Evolutionary conservation across 1,140 invertebrate species (phyloP).

Genomic region (Nasonia vitripennis): DNA sequence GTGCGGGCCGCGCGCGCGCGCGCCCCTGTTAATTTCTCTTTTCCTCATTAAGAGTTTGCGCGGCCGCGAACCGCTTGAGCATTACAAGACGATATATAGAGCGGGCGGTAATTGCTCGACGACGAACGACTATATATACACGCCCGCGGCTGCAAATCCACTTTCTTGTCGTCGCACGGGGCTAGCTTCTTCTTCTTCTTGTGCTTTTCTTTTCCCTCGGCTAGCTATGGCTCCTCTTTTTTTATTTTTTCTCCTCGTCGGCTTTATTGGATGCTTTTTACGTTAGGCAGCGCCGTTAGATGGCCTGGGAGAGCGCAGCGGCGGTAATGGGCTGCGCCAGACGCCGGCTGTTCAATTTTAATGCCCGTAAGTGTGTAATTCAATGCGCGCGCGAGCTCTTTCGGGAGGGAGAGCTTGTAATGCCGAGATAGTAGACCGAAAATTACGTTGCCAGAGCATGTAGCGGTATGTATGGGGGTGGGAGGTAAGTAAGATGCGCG

Average conservation of each 20-base stretch:
- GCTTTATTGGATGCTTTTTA: not conserved
- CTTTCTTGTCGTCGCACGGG: constrained; percentile 44
- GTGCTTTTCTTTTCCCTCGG: not conserved
- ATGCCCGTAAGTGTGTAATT: not conserved
- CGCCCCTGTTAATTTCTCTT: constrained; percentile 9
- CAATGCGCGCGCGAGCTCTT: not conserved
- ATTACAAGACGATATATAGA: not conserved
- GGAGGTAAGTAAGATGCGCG: not conserved
- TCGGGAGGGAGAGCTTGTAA: not conserved
- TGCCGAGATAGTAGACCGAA: not conserved
- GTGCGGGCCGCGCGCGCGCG: not conserved
- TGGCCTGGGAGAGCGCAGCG: too few species aligned
- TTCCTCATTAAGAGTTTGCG: not conserved
- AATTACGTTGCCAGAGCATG: not conserved
- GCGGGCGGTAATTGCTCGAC: not conserved
- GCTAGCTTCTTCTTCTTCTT: constrained; percentile 32
- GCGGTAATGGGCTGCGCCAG: not conserved
- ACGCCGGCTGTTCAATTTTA: not conserved
- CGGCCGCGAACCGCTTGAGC: not conserved
- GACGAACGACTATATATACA: constrained; percentile 48
- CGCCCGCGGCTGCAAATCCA: constrained; percentile 46
- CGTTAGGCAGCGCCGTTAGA: not conserved
- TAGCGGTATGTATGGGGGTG: too few species aligned
- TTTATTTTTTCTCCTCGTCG: not conserved
- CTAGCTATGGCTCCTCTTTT: too few species aligned